Conservation (phyloP, 2,888 invertebrate species). For the Drosophila rubida region DNA sequence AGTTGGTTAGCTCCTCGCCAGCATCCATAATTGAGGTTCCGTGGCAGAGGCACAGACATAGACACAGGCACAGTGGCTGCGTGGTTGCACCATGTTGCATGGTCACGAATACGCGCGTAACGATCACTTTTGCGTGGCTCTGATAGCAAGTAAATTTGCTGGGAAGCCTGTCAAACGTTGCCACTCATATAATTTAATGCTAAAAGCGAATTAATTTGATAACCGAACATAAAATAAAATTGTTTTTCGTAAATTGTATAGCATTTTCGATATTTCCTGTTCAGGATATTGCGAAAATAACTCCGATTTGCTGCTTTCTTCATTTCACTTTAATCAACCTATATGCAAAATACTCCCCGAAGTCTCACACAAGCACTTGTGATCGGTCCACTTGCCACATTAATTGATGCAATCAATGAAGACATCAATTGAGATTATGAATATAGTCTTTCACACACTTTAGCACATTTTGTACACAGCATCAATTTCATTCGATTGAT, state of each 20-base stretch:
- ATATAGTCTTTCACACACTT: not conserved
- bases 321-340: not conserved
- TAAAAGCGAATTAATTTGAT: slow-evolving; percentile 47
- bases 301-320: slow-evolving; percentile 14
- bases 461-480: too few species aligned
- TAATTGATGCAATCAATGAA: not conserved
- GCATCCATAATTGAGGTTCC: slow-evolving; percentile 51
- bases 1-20: slow-evolving; percentile 15
- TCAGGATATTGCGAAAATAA: slow-evolving; percentile 8
- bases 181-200: slow-evolving; percentile 26
- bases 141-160: slow-evolving; percentile 14
- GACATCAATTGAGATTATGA: not conserved
- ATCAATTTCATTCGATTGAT: too few species aligned
- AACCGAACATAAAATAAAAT: slow-evolving; percentile 38
- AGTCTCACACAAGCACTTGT: too few species aligned
- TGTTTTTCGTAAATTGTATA: slow-evolving; percentile 31
- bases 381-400: not conserved
- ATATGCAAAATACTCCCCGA: not conserved
- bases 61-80: slow-evolving; percentile 19
- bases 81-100: slow-evolving; percentile 6
- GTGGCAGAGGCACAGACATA: not conserved
- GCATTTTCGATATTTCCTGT: slow-evolving; percentile 16
- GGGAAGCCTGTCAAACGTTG: slow-evolving; percentile 37
- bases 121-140: slow-evolving; percentile 21
- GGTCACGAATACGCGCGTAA: slow-evolving; percentile 18